Base-by-base conservation (phyloP, 2,888 invertebrate genomes). In the Schrankia costaestrigalis region DNA sequence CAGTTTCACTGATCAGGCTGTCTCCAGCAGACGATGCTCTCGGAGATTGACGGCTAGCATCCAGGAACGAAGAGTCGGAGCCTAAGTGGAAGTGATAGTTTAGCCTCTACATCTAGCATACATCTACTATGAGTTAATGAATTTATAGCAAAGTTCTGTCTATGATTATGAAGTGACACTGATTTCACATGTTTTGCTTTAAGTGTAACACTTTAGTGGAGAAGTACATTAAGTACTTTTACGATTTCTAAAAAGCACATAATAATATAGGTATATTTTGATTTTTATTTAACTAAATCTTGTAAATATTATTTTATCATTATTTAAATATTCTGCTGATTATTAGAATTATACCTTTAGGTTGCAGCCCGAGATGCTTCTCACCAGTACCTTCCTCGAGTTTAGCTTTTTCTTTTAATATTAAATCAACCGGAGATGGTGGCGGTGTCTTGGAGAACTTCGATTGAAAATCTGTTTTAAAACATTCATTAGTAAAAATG, bases 371-470 rank as follows among this genome's bases (percentile, higher is more conserved):
- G 64, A 70, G 56, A 27, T 66, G 69, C 62, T 80, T 85, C 13
- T 85, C 88, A 46, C 73, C 69, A 61, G 66, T 35, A 46, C 60
- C 47, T 33, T 83, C 77, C 5, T 80, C 78, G 38, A 73, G 47
- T 68, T 89, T 90, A 46, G 82, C 71, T 71, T 84, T 89, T 40
- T 90, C 89, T 63, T 78, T 84, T 43, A 79, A 61, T 43, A 84
- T 87, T 62, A 93, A 89, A 71, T 92, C 92, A 34, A 92, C 92
- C 21, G 92, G 93, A 54, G 92, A 93, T 4, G 93, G 92, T 29
- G 92, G 93, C 44, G 92, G 93, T 40, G 93, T 93, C 70, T 91
- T 92, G 19, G 91, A 91, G 58, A 91, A 89, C 65, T 90, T 91
- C 35, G 92, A 90, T 42, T 89, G 90, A 57, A 91, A 78, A 81